Conservation (phyloP, 2,113 vertebrate species). For the Tachycineta bicolor region DNA sequence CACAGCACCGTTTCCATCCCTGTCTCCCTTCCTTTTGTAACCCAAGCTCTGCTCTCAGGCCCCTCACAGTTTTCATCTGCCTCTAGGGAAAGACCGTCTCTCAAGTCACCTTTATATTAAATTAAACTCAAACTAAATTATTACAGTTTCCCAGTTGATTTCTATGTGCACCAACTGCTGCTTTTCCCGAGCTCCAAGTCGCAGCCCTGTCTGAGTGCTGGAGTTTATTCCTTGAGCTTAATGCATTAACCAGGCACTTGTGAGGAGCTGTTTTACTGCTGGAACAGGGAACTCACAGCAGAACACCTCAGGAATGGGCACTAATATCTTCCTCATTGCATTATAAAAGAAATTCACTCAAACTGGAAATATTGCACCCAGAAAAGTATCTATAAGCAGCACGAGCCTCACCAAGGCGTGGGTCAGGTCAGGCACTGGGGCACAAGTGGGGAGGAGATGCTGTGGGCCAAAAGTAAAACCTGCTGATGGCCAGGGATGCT, state of each 20-base stretch:
- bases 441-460: neutral
- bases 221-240: neutral
- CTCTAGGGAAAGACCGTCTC: neutral
- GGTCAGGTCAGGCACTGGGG: neutral
- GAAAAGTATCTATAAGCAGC: fast-evolving
- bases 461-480: neutral
- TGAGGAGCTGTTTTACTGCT: neutral
- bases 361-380: neutral
- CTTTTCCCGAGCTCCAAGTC: neutral
- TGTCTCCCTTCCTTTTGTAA: neutral
- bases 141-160: neutral
- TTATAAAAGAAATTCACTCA: neutral
- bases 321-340: neutral
- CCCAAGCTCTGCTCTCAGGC: neutral
- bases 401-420: fast-evolving
- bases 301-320: neutral
- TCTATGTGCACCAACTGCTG: fast-evolving
- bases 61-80: neutral
- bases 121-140: neutral
- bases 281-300: neutral
- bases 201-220: neutral
- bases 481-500: neutral
- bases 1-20: neutral
- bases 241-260: too few species aligned
- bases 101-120: neutral